Base-by-base conservation (phyloP, 2,113 vertebrate genomes). In the Monopterus albus region DNA sequence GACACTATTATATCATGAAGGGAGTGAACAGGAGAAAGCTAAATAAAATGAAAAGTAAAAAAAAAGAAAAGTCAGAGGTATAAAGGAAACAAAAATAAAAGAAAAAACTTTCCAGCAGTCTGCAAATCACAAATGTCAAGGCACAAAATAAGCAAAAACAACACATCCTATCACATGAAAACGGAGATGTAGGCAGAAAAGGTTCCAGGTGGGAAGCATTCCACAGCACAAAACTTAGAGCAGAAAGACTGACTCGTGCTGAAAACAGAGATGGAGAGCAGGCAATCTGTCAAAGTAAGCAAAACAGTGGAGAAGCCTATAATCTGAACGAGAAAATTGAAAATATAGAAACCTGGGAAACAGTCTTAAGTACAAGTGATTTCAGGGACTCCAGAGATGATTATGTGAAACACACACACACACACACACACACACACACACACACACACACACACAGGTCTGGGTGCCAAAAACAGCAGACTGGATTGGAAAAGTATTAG, bases 341-440 rank as follows among this genome's bases (percentile, higher is more conserved):
- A 73, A 51, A 51, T 46, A 39, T 31, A 75, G 81, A 83, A 84
- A 79, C 77, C 67, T 31, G 78, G 80, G 87, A 62, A 76, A 60
- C 38, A 1, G 26, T 43, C 36, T 59, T 74, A 65, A 85, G 78
- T 67, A 70, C 42, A 33, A 75, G 46, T 67, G 72, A 82, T 84
- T 85, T 84, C 65, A 75, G 75, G 66, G 75, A 75, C 85, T 84
- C 81, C 65, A 58, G 75, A 80, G 83, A 86, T 78, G 78, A 82
- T 86, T 71, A 73, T 73, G 67, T 70, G 82, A 68, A 82, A 66
- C 69, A 56, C 68, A 64, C 10, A 73, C 75, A 46, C 60, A 28
- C 78, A 42, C n/a, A n/a, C n/a, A n/a, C n/a, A n/a, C n/a, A n/a
- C n/a, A n/a, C n/a, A n/a, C n/a, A n/a, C n/a, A n/a, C n/a, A n/a